A percentile compares a stretch with the other conserved stretches of the same genome.
Conservation (phyloP, 2,797 vertebrate genomes). For the Hapalemur alaotrensis region DNA sequence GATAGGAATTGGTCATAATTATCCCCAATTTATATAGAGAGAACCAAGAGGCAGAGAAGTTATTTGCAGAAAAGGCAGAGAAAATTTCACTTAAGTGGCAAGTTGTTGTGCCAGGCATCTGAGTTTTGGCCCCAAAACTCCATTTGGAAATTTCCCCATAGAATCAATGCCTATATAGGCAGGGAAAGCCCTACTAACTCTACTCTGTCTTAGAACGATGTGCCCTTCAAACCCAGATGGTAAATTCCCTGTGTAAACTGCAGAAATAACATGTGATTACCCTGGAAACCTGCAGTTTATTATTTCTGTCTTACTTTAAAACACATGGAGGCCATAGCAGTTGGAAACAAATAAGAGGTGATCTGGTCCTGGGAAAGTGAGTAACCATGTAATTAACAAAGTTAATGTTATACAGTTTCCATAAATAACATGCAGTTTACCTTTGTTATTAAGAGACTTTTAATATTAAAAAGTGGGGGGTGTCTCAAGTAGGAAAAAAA, state of each 20-base stretch:
- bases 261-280: background rate
- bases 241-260: background rate
- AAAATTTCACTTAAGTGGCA: background rate
- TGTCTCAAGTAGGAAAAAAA: background rate
- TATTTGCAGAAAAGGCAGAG: background rate
- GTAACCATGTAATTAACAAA: conserved; percentile 63
- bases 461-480: conserved; percentile 69
- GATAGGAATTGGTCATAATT: background rate
- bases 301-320: conserved; percentile 39
- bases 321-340: background rate
- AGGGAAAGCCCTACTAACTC: background rate
- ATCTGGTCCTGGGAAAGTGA: conserved; percentile 69
- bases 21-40: background rate
- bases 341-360: conserved; percentile 54
- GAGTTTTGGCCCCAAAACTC: background rate
- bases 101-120: background rate
- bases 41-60: background rate
- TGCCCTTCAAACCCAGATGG: background rate
- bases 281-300: conserved; percentile 40
- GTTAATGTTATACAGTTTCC: conserved; percentile 73
- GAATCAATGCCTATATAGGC: background rate
- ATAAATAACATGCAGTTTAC: conserved; percentile 71
- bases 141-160: background rate
- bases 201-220: background rate
- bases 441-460: conserved; percentile 66